Base-by-base conservation (phyloP, 1,140 invertebrate genomes). In the Marisa cornuarietis region DNA sequence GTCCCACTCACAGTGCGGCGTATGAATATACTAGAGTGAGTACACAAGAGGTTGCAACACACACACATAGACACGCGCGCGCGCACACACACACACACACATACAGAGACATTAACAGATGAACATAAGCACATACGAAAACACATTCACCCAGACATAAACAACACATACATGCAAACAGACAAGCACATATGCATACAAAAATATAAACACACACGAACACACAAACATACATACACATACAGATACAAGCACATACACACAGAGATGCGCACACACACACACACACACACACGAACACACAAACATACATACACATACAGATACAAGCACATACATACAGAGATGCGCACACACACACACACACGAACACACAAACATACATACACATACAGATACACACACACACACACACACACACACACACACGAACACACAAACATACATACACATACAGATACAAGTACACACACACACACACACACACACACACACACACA, bases 231-330 rank as follows among this genome's bases (percentile, higher is more conserved):
- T 31, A 22, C 66, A 68, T 13, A 5, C 16, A 68, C 22, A n/a
- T n/a, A n/a, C n/a, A n/a, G n/a, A n/a, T n/a, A n/a, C n/a, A n/a
- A n/a, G n/a, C n/a, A 68, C 66, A 18, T 31, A 68, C 66, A 68
- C 14, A 68, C 20, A 68, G n/a, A 11, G 7, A 68, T 8, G 42
- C 9, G n/a, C 66, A n/a, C n/a, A n/a, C 62, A 6, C 62, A 65
- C 62, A 6, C 62, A 65, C 62, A 65, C 62, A 65, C 62, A 65
- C 62, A 65, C 62, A n/a, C n/a, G n/a, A n/a, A n/a, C n/a, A n/a
- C n/a, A n/a, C n/a, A n/a, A n/a, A n/a, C n/a, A n/a, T 3, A 14
- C 14, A 20, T 9, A 26, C 66, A 8, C n/a, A 18, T 6, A 20
- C 18, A 18, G 62, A 20, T n/a, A n/a, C n/a, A 65, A 24, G 7